Base-by-base conservation (phyloP, 1,140 invertebrate genomes). In the Drosophila watanabei region DNA sequence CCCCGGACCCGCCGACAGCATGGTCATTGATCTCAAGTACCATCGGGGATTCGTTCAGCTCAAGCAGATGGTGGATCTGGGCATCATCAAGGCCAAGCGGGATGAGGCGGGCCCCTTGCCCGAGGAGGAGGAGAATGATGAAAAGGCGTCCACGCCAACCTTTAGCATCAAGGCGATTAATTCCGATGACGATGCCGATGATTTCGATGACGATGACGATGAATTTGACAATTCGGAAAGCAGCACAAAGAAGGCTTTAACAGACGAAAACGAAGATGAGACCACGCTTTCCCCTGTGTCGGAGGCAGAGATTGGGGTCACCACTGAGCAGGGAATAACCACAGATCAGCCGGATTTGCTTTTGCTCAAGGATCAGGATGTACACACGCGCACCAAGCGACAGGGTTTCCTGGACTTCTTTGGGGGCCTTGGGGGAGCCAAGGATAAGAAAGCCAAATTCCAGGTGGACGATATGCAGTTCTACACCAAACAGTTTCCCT, bases 21-120 rank as follows among this genome's bases (percentile, higher is more conserved):
- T 96, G 90, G 82, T 96, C 10, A 94, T 95, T 48, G 94, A 96
- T 82, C 93, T 96, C 68, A 94, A 95, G 28, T 96, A 96, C 80
- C 94, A 96, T 82, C 94, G 95, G 0, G 95, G 95, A 2, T 96
- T 96, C 78, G 93, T 96, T 2, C 95, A 96, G 78, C 93, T 96
- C 10, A 95, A 96, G 80, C 95, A 96, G 65, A 93, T 95, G 9
- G 93, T 96, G 11, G 95, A 96, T 80, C 93, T 94, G 49, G 95
- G 95, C 10, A 95, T 96, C 14, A 94, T 96, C 18, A 92, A 94
- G 54, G 80, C 91, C 6, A 93, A 93, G 14, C 87, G 85, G 0
- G 51, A 90, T 0, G 56, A 91, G 45, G 46, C 87, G 6, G 83
- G 84, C 10, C 51, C 68, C 0, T 2, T 41, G 10, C 62, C 73